Conservation (phyloP, 2,888 invertebrate genomes). For the Cheilosia vernalis region DNA sequence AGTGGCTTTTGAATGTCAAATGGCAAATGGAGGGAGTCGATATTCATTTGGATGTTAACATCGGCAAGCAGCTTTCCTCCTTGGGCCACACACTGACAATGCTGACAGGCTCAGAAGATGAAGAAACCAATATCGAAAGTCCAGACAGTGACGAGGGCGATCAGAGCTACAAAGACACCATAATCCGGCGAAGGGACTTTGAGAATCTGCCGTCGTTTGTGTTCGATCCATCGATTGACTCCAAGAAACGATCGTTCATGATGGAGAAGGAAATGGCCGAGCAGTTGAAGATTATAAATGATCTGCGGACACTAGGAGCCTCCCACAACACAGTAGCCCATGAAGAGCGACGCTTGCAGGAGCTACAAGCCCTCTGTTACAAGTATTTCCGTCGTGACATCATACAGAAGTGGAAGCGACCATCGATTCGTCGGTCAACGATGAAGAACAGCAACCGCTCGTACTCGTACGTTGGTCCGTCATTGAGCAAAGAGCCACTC, state of each 20-base stretch:
- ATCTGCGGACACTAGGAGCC: conserved; percentile 93
- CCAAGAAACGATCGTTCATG: conserved; percentile 93
- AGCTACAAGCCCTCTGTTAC: conserved; percentile 96
- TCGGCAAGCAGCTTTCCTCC: conserved; percentile 97
- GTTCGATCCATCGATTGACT: conserved; percentile 91
- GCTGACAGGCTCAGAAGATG: conserved; percentile 95
- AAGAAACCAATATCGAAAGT: conserved; percentile 86
- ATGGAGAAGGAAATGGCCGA: conserved; percentile 99
- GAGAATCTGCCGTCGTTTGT: conserved; percentile 93
- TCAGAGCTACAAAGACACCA: conserved; percentile 85
- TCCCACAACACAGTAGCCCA: conserved; percentile 95
- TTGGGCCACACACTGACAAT: conserved; percentile 97
- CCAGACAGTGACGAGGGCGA: conserved; percentile 92
- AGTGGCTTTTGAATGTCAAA: conserved; percentile 98
- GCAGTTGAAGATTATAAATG: conserved; percentile 97
- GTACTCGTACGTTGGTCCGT: conserved; percentile 89
- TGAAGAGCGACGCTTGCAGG: conserved; percentile 95
- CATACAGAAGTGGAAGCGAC: conserved; percentile 87
- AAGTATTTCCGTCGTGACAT: conserved; percentile 97
- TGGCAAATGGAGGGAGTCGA: conserved; percentile 99
- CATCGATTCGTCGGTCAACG: conserved; percentile 83
- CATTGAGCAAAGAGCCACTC: conserved; percentile 87
- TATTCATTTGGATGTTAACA: conserved; percentile 97
- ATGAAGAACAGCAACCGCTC: conserved; percentile 87
- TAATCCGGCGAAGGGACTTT: conserved; percentile 87